Base-by-base conservation (phyloP, 2,888 invertebrate genomes). In the Calephelis perditalis region DNA sequence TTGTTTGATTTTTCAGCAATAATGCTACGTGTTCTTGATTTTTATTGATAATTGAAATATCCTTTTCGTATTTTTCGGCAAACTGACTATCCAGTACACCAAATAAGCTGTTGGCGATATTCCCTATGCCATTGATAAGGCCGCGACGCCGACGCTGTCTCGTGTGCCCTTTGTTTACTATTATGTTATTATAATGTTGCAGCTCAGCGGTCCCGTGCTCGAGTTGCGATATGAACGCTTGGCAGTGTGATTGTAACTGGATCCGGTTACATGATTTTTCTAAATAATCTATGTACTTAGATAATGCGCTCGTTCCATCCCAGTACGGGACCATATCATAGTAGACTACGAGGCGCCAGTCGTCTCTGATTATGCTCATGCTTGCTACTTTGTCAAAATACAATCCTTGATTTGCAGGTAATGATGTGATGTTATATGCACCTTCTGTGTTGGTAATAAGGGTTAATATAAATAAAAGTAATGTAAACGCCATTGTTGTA, bases 201-300 rank as follows among this genome's bases (percentile, higher is more conserved):
- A 49, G 15, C 36, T 58, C 46, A 9, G 5, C 10, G 3, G 12
- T 3, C n/a, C 35, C 44, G 10, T 61, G 63, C 10, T 55, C 43
- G 44, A 63, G 52, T 56, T 63, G 61, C 35, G 44, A 57, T 37
- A 61, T 8, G 52, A 61, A 10, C 7, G 5, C 52, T 2, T 52
- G 12, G 37, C 57, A 61, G 8, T 44, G 52, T 54, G 57, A 43
- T 45, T 26, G 49, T 3, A 5, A 35, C 10, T 35, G n/a, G 46
- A 61, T 59, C 46, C 54, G 59, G 5, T 44, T 46, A 55, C 63
- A 63, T 44, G 55, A 55, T n/a, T 36, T 57, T 54, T 59, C 45
- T 47, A 59, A 46, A 47, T 63, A 61, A 5, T 54, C 15, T 3
- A 59, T 46, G 44, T 57, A 57, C 15, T 61, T 61, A 26, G 15